Conservation (phyloP, 2,113 vertebrate genomes). For the Alouatta palliata region DNA sequence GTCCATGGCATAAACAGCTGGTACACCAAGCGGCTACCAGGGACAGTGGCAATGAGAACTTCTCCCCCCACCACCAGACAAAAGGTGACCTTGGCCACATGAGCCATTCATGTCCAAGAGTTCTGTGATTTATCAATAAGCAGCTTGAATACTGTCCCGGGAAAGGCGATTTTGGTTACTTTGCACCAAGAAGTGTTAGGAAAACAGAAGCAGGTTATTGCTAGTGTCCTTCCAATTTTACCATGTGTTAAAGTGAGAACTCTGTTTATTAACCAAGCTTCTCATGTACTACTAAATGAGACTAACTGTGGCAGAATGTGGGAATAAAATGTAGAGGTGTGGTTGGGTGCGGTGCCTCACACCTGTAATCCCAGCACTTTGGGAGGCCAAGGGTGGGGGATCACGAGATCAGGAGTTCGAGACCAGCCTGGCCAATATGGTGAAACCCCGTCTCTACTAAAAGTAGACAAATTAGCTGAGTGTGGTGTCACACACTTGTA, state of each 20-base stretch:
- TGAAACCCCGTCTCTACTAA: too few relatives aligned
- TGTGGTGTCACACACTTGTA: too few relatives aligned
- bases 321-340: background rate
- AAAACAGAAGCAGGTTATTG: background rate
- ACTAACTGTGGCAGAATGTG: background rate
- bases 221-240: background rate
- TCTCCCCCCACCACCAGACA: background rate
- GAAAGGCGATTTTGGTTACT: background rate
- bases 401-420: too few relatives aligned
- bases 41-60: background rate
- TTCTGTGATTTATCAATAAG: background rate
- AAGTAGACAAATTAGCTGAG: too few relatives aligned
- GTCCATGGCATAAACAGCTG: background rate
- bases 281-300: background rate
- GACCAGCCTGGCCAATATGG: too few relatives aligned
- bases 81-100: background rate
- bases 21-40: background rate
- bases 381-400: too few relatives aligned
- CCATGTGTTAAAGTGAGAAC: background rate
- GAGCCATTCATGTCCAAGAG: background rate
- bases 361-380: too few relatives aligned
- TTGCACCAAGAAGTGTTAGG: background rate
- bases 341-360: too few relatives aligned
- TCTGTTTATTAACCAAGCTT: background rate
- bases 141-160: background rate